These are phyloP conservation scores for Dicycla oo DNA, from an alignment of 2,888 invertebrate species.

Conservation along the genomic window DNA sequence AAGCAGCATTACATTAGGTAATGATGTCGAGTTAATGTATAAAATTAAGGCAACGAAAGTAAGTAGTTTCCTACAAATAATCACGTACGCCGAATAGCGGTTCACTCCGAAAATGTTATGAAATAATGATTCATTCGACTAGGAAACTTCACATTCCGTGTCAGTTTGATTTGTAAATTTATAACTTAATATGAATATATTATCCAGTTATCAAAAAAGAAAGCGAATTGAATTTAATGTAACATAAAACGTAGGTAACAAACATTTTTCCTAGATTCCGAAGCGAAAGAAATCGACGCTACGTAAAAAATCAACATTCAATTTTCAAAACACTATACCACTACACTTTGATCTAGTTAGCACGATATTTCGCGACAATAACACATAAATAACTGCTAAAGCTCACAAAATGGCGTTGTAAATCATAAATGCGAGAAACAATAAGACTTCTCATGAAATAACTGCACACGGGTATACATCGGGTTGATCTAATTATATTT, in stretches of 20 bases:
- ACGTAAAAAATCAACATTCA: conserved; percentile 57
- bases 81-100: conserved; percentile 37
- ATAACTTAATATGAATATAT: neutral
- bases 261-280: conserved; percentile 45
- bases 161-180: conserved; percentile 1
- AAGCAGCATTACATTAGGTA: neutral
- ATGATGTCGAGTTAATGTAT: conserved; percentile 1
- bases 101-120: conserved; percentile 26
- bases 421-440: conserved; percentile 81
- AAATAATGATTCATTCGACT: conserved; percentile 53
- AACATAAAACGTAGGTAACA: conserved; percentile 16
- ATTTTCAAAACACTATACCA: conserved; percentile 55
- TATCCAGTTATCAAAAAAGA: neutral
- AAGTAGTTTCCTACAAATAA: conserved; percentile 42
- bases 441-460: conserved; percentile 85
- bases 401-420: conserved; percentile 84
- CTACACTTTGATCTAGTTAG: conserved; percentile 31
- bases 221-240: neutral
- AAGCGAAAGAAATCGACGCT: conserved; percentile 54
- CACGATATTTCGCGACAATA: conserved; percentile 57
- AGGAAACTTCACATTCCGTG: conserved; percentile 41
- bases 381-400: conserved; percentile 63
- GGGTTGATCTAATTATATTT: conserved; percentile 81
- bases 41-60: conserved; percentile 17
- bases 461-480: conserved; percentile 85